Percentiles rank a stretch among this genome's conserved stretches.
phyloP scores from a whole-genome alignment of 2,797 vertebrate genomes.

The Lophotriccus pileatus region DNA sequence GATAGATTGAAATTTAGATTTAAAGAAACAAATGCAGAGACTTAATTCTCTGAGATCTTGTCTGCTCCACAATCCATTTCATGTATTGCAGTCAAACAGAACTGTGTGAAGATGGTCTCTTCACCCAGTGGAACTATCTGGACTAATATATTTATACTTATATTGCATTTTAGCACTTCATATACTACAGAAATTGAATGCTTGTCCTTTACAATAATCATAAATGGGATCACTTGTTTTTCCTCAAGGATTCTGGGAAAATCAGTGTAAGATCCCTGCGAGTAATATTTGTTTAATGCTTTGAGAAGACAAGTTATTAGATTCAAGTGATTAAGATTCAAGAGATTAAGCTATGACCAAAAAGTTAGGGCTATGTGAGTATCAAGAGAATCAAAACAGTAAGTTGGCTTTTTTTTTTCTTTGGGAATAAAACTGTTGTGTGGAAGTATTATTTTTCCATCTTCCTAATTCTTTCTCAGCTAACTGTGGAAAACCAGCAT shows the following conservation, averaged over 20 bases:
- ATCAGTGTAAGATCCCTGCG: background rate
- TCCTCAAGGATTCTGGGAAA: background rate
- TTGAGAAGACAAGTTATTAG: background rate
- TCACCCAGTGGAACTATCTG: background rate
- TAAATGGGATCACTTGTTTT: background rate
- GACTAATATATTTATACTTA: background rate
- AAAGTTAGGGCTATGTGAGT: background rate
- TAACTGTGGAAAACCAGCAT: background rate
- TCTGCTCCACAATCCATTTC: background rate
- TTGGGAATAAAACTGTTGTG: background rate
- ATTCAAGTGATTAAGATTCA: background rate
- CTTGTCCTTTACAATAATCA: background rate
- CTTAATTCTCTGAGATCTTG: background rate
- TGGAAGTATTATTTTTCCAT: background rate
- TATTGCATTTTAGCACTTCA: background rate
- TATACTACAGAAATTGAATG: background rate
- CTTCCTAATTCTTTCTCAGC: background rate
- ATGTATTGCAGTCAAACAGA: background rate
- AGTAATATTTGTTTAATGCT: background rate
- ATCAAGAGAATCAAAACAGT: background rate
- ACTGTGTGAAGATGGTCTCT: background rate
- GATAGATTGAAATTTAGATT: background rate
- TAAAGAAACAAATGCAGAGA: background rate
- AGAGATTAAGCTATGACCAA: background rate
- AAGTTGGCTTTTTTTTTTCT: fast-evolving